These are phyloP conservation scores for Austrofundulus limnaeus DNA, from an alignment of 2,113 vertebrate genomes.

Conservation along the genomic window DNA sequence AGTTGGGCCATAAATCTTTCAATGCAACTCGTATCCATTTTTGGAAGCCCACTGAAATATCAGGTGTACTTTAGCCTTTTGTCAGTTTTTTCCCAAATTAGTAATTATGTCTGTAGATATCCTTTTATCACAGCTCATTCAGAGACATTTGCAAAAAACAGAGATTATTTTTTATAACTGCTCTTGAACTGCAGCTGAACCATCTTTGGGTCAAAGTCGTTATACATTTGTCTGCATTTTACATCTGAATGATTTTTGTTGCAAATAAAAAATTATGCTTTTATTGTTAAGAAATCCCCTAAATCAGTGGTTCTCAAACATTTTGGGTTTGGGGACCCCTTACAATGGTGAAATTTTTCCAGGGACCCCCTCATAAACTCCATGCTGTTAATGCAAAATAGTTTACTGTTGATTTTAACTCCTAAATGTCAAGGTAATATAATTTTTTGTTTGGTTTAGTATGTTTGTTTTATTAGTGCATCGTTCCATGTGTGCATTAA, in stretches of 20 bases:
- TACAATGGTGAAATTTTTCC: no score
- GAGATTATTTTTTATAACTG: no score
- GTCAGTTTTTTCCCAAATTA: not conserved
- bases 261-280: not conserved
- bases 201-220: not conserved
- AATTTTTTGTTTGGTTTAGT: no score
- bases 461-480: no score
- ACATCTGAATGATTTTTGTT: not conserved
- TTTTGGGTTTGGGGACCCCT: no score
- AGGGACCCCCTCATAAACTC: no score
- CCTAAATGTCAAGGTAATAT: no score
- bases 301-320: no score
- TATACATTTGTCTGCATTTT: not conserved
- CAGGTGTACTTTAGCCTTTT: not conserved
- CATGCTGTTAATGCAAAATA: no score
- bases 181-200: not conserved
- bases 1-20: slow-evolving; percentile 25
- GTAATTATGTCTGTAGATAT: no score
- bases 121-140: not conserved
- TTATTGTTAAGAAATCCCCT: not conserved
- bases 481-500: no score
- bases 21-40: slow-evolving; percentile 18
- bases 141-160: not conserved
- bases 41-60: not conserved
- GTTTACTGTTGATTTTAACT: no score